A percentile compares a stretch with the other conserved stretches of the same genome.
phyloP scores from a whole-genome alignment of 2,888 invertebrate genomes.

The Ochropacha duplaris region DNA sequence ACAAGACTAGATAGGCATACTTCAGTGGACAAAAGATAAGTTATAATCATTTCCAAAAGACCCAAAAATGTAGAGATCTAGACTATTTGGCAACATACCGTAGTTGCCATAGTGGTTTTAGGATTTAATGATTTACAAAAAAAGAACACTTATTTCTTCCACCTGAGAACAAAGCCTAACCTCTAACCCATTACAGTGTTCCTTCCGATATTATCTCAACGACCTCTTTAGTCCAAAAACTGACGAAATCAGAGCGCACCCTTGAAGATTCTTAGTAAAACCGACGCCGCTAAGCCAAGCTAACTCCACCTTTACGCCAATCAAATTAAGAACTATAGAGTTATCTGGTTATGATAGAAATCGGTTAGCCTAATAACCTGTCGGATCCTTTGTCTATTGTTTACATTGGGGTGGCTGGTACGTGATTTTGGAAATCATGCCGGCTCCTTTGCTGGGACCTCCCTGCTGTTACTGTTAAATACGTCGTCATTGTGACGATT shows the following conservation, averaged over 20 bases:
- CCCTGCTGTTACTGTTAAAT: slow-evolving; percentile 73
- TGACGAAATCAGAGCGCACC: slow-evolving; percentile 50
- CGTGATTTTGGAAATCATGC: slow-evolving; percentile 79
- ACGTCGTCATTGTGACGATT: slow-evolving; percentile 60
- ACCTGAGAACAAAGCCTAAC: slow-evolving; percentile 10
- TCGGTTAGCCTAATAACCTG: slow-evolving; percentile 66
- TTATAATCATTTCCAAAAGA: too few species aligned
- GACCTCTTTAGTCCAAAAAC: slow-evolving; percentile 65
- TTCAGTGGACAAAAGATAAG: too few species aligned
- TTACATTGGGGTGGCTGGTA: slow-evolving; percentile 76
- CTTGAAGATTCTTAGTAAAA: slow-evolving; percentile 45
- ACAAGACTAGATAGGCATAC: too few species aligned
- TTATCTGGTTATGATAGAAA: slow-evolving; percentile 46
- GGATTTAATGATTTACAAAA: neutral
- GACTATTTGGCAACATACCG: too few species aligned
- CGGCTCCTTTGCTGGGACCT: slow-evolving; percentile 75
- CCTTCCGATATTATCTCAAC: slow-evolving; percentile 54
- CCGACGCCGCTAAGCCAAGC: slow-evolving; percentile 23
- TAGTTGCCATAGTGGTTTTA: too few species aligned
- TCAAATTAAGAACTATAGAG: neutral
- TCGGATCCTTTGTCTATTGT: slow-evolving; percentile 80
- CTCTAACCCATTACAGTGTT: slow-evolving; percentile 24
- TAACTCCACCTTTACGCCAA: neutral
- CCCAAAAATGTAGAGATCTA: too few species aligned
- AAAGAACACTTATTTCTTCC: neutral